Conservation (phyloP, 92 coral and sea anemone species). For the Umimayanthus kanabou region DNA sequence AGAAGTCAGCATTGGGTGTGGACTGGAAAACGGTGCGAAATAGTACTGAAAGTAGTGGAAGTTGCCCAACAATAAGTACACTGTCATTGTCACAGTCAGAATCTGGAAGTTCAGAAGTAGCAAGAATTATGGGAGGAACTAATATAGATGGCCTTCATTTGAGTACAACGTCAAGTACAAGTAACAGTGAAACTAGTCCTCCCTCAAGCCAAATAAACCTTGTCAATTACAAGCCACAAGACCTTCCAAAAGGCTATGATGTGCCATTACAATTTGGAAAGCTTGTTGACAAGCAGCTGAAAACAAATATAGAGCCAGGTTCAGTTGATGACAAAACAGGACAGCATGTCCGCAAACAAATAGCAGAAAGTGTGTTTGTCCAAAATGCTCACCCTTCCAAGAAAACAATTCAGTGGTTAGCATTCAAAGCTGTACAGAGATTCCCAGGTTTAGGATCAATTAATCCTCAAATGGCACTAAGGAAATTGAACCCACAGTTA, state of each 20-base stretch:
- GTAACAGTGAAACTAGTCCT: background rate
- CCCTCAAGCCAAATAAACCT: background rate
- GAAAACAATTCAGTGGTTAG: background rate
- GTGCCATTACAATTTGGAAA: background rate
- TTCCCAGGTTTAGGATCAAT: background rate
- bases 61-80: background rate
- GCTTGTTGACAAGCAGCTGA: background rate
- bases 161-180: background rate
- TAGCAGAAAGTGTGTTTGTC: constrained; percentile 6
- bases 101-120: background rate
- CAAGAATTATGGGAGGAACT: background rate
- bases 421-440: background rate
- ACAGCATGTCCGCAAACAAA: background rate
- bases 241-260: background rate
- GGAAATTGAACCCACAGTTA: constrained; percentile 1
- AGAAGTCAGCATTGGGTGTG: background rate
- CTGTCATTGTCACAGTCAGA: constrained; percentile 1
- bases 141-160: background rate
- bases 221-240: background rate
- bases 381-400: background rate
- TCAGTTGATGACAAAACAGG: constrained; percentile 16
- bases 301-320: background rate
- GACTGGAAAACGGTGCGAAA: background rate
- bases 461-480: background rate
- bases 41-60: constrained; percentile 8